These are phyloP conservation scores for Stenotaenia linearis DNA, from an alignment of 2,888 invertebrate species.

Conservation along the genomic window DNA sequence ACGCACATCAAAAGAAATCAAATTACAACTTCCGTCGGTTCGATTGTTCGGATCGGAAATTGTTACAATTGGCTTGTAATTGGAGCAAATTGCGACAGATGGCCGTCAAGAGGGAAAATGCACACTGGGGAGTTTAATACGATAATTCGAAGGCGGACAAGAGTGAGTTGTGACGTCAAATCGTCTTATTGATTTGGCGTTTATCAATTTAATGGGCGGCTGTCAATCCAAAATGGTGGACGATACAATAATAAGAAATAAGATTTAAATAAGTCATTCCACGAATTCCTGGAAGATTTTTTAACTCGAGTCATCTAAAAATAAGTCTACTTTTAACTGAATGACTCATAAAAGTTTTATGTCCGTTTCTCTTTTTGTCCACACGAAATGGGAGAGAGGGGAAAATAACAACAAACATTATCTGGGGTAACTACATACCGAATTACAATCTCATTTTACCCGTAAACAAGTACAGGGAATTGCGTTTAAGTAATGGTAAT, in stretches of 20 bases:
- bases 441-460: not conserved
- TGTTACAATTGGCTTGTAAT: not conserved
- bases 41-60: not conserved
- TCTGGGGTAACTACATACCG: not conserved
- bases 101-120: not conserved
- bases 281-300: not conserved
- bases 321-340: slow-evolving; percentile 9
- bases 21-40: not conserved
- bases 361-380: not conserved
- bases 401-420: not conserved
- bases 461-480: not conserved
- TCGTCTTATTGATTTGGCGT: slow-evolving; percentile 10
- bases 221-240: not conserved
- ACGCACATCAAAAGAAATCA: not conserved
- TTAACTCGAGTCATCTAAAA: not conserved
- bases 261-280: not conserved
- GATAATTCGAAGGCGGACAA: not conserved
- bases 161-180: not conserved
- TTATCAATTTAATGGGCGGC: slow-evolving; percentile 1
- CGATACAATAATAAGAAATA: not conserved
- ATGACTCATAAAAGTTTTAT: slow-evolving; percentile 26
- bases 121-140: not conserved
- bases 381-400: not conserved
- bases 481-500: not conserved
- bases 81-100: not conserved